phyloP scores from a whole-genome alignment of 23 tunicate species.

The Halocynthia aurantium region DNA sequence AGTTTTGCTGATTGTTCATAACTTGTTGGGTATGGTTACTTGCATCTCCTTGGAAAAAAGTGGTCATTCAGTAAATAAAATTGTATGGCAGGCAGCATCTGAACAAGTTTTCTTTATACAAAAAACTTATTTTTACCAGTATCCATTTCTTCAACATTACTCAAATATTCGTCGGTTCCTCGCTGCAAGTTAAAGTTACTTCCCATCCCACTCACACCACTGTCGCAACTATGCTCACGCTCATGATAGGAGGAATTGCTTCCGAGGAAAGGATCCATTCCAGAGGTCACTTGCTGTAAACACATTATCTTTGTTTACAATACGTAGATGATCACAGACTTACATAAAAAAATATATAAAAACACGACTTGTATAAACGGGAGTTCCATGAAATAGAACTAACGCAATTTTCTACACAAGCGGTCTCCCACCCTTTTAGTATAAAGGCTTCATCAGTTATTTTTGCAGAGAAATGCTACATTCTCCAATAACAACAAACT shows the following conservation, averaged over 20 bases:
- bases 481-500: too few relatives aligned
- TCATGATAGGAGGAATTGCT: constrained; percentile 28
- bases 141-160: constrained; percentile 78
- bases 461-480: too few relatives aligned
- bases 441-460: too few relatives aligned
- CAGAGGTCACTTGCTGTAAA: constrained; percentile 27
- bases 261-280: constrained; percentile 79
- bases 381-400: too few relatives aligned
- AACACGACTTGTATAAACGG: background rate
- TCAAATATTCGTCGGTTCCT: constrained; percentile 60
- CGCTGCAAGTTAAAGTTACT: constrained; percentile 51
- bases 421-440: too few relatives aligned
- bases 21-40: constrained; percentile 22
- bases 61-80: too few relatives aligned
- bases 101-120: too few relatives aligned
- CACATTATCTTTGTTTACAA: background rate
- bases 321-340: background rate
- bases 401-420: too few relatives aligned
- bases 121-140: constrained; percentile 32
- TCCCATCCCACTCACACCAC: constrained; percentile 69
- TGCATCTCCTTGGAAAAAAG: background rate
- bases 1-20: constrained; percentile 5
- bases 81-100: too few relatives aligned
- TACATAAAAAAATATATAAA: background rate
- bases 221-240: constrained; percentile 68